Evolutionary conservation across 1,140 invertebrate genomes (phyloP).

Genomic region (Drosophila ananassae): DNA sequence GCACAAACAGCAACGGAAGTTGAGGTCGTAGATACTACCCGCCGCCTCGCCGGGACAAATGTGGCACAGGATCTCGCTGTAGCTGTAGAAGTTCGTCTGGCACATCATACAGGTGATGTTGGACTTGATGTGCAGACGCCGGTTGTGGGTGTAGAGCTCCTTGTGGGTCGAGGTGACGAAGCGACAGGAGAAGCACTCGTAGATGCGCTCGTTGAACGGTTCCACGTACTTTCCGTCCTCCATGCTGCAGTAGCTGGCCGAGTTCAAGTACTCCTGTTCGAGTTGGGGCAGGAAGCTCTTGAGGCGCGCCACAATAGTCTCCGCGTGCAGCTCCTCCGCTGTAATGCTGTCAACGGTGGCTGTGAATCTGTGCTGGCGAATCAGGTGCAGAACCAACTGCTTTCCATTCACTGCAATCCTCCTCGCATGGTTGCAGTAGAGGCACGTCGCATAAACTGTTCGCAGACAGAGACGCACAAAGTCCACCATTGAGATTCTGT

Average conservation of each 20-base stretch:
- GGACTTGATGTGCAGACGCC: constrained; percentile 92
- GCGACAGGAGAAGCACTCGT: constrained; percentile 93
- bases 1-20: constrained; percentile 91
- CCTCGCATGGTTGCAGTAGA: constrained; percentile 93
- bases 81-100: constrained; percentile 92
- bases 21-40: constrained; percentile 85
- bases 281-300: constrained; percentile 87
- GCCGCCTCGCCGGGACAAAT: constrained; percentile 90
- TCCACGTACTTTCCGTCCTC: constrained; percentile 61
- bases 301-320: constrained; percentile 88
- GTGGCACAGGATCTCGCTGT: constrained; percentile 93
- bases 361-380: constrained; percentile 90
- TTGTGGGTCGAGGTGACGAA: constrained; percentile 90
- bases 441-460: constrained; percentile 88
- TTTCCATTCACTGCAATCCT: constrained; percentile 92
- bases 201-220: constrained; percentile 85
- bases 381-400: constrained; percentile 90
- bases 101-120: constrained; percentile 93
- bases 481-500: constrained; percentile 89
- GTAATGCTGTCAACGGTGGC: constrained; percentile 89
- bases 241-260: constrained; percentile 88
- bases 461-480: constrained; percentile 90
- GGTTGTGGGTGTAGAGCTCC: constrained; percentile 92
- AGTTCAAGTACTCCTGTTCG: constrained; percentile 88
- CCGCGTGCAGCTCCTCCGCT: constrained; percentile 89